Conservation (phyloP, 2,797 vertebrate species). For the Anisognathus igniventris region DNA sequence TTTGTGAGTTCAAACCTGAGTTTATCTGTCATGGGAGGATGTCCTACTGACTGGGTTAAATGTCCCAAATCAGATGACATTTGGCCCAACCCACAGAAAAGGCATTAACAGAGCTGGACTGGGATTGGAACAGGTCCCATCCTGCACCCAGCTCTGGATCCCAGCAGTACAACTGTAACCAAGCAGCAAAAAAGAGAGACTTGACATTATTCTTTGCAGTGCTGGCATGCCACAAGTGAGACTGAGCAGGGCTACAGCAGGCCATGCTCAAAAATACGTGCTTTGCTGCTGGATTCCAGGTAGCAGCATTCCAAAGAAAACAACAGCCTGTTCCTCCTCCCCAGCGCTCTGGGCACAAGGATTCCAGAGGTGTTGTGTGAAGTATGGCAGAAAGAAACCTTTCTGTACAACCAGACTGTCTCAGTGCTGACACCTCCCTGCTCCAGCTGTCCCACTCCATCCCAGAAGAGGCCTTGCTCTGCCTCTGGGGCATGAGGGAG, state of each 20-base stretch:
- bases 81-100: not conserved
- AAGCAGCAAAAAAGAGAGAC: not conserved
- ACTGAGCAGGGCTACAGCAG: not conserved
- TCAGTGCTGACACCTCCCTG: not conserved
- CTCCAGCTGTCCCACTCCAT: not conserved
- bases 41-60: not conserved
- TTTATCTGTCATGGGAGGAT: not conserved
- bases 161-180: not conserved
- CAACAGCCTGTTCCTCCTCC: not conserved
- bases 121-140: not conserved
- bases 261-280: not conserved
- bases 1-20: not conserved
- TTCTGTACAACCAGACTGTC: not conserved
- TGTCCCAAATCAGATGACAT: not conserved
- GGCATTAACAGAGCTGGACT: not conserved
- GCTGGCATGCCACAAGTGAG: not conserved
- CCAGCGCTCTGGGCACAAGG: not conserved
- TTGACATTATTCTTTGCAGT: not conserved
- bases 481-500: not conserved
- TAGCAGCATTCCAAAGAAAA: not conserved
- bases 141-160: not conserved
- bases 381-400: not conserved
- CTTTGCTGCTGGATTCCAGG: not conserved
- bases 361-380: not conserved
- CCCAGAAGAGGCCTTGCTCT: not conserved